Base-by-base conservation (phyloP, 2,797 vertebrate genomes). In the Melanotaenia trifasciata region DNA sequence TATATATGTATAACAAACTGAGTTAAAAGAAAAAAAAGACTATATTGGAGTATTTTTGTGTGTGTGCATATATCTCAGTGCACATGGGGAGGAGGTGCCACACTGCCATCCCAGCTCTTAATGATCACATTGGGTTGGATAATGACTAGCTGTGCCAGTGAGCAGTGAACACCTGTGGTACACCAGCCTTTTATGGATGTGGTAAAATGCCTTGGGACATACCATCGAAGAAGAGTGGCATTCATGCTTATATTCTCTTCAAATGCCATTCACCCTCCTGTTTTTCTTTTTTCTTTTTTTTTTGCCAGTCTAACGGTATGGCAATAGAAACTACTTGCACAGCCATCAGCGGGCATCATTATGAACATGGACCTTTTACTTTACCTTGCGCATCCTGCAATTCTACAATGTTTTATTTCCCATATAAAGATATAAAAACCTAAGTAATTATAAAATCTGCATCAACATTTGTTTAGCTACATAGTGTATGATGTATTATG, bases 111-210 rank as follows among this genome's bases (percentile, higher is more conserved):
- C 70, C 87, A 89, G 89, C 84, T 81, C 82, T 79, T 88, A 92
- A 93, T 92, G 91, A 93, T 93, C 89, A 90, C 78, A 89, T 89
- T 72, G 81, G 83, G 81, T 87, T 84, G 79, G 89, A 94, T 95
- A 94, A 93, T 91, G 81, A 90, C 83, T 87, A 80, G 76, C 81
- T 59, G 36, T 86, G 84, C 83, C 88, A 84, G 83, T 85, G 84
- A 86, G 88, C 87, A 86, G 80, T 38, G 81, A 90, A 87, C 91
- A 91, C 90, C 91, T 92, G 90, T 91, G 87, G 85, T 88, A 89
- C 81, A 64, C 83, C 79, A 84, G 75, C 76, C 79, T 87, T 84
- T 87, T 84, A 88, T 84, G 83, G 87, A 82, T 83, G 84, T 87
- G 83, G 84, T 77, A 79, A 78, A 89, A 90, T 77, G 80, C 75